These are phyloP conservation scores for Leptonema lineaticorne DNA, from an alignment of 1,140 invertebrate genomes.

Conservation along the genomic window DNA sequence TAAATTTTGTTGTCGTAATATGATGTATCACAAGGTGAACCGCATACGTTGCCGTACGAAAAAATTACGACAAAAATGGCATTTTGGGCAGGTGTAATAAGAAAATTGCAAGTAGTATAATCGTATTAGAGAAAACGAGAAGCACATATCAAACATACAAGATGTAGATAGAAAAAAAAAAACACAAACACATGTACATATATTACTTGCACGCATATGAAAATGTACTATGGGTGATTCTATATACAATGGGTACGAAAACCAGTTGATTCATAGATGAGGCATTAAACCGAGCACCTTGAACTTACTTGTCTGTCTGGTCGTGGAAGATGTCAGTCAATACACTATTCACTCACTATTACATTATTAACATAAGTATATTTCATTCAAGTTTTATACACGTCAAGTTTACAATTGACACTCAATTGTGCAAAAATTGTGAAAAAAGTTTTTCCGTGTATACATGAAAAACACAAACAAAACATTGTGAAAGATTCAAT, in stretches of 20 bases:
- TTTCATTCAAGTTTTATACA: not conserved
- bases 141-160: not conserved
- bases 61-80: constrained; percentile 13
- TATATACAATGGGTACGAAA: not conserved
- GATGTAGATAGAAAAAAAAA: constrained; percentile 22
- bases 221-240: not conserved
- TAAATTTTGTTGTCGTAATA: constrained; percentile 7
- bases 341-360: constrained; percentile 9
- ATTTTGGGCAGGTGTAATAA: constrained; percentile 1
- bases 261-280: constrained; percentile 21
- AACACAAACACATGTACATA: too few species aligned
- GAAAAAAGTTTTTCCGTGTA: not conserved
- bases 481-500: not conserved
- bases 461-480: too few species aligned
- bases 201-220: constrained; percentile 8
- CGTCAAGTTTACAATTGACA: not conserved
- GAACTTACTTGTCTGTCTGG: constrained; percentile 16
- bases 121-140: too few species aligned
- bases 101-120: not conserved
- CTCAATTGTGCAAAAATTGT: not conserved
- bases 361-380: constrained; percentile 8
- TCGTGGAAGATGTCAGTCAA: constrained; percentile 11
- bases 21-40: constrained; percentile 17
- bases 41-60: constrained; percentile 7
- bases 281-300: constrained; percentile 21